Evolutionary conservation across 30 jellyfish, hydroid and myxozoan genomes (phyloP).

Genomic region (Haliclystus octoradiatus): DNA sequence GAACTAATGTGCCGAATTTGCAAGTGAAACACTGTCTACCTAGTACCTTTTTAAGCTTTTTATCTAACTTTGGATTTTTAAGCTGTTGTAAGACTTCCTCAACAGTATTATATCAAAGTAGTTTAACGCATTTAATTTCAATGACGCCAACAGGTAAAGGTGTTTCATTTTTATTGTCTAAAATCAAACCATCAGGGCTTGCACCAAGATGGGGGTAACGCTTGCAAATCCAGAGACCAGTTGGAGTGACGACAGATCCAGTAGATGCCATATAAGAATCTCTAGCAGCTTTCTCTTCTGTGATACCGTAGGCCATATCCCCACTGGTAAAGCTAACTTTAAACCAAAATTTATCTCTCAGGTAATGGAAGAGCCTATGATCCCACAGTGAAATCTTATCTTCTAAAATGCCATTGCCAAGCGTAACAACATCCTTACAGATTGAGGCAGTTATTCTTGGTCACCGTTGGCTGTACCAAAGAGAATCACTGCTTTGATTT

Average conservation of each 20-base stretch:
- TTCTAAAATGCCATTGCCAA: background rate
- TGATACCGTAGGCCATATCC: background rate
- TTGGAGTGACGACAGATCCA: background rate
- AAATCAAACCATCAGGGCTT: background rate
- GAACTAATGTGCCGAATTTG: slow-evolving; percentile 8
- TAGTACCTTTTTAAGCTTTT: slow-evolving; percentile 5
- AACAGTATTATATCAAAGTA: background rate
- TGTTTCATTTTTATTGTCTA: background rate
- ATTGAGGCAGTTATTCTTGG: slow-evolving; percentile 4
- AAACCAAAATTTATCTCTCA: background rate
- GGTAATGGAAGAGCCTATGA: background rate
- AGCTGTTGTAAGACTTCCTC: background rate
- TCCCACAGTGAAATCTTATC: background rate
- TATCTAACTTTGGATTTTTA: background rate
- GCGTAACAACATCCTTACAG: slow-evolving; percentile 11
- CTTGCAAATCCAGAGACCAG: background rate
- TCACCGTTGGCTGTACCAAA: background rate
- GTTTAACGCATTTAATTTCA: background rate
- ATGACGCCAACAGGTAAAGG: background rate
- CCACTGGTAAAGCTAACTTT: too few species aligned
- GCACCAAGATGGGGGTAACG: background rate
- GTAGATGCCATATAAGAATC: background rate
- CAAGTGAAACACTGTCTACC: slow-evolving; percentile 39
- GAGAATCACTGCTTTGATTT: background rate
- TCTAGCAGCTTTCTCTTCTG: background rate